Conservation (phyloP, 30 jellyfish, hydroid and myxozoan genomes). For the Haliclystus octoradiatus region DNA sequence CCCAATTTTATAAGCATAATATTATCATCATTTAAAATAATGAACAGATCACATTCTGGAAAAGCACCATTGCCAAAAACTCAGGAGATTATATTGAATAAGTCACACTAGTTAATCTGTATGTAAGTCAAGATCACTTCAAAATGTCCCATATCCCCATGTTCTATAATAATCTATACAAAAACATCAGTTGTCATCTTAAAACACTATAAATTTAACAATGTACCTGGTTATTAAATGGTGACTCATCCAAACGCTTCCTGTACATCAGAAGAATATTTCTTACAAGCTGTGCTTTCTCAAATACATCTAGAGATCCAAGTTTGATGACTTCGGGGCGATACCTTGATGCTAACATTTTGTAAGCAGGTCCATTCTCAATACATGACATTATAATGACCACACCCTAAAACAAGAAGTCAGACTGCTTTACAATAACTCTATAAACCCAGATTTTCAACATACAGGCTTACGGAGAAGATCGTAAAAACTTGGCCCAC, state of each 20-base stretch:
- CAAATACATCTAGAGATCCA: slow-evolving; percentile 74
- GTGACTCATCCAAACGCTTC: slow-evolving; percentile 81
- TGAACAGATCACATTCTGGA: too few relatives aligned
- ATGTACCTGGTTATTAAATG: slow-evolving; percentile 88
- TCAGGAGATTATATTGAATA: background rate
- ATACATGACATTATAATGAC: slow-evolving; percentile 51
- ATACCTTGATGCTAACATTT: slow-evolving; percentile 19
- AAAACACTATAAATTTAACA: background rate
- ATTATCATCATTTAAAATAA: too few relatives aligned
- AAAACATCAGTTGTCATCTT: background rate
- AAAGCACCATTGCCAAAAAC: slow-evolving; percentile 1
- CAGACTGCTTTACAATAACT: background rate
- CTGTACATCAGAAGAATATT: slow-evolving; percentile 48
- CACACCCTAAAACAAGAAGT: slow-evolving; percentile 35
- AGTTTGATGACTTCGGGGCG: slow-evolving; percentile 46
- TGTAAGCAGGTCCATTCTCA: slow-evolving; percentile 42
- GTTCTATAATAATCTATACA: too few relatives aligned
- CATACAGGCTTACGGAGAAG: background rate
- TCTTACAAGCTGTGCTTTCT: slow-evolving; percentile 63
- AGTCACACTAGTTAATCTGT: too few relatives aligned
- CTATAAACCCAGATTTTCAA: background rate
- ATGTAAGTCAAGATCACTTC: too few relatives aligned
- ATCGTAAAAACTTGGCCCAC: background rate
- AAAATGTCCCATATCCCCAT: too few relatives aligned
- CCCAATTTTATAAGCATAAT: too few relatives aligned